Percentiles rank a stretch among this genome's conserved stretches.
Conservation (phyloP, 2,113 vertebrate genomes). For the Cyphomyrus plagiostoma region DNA sequence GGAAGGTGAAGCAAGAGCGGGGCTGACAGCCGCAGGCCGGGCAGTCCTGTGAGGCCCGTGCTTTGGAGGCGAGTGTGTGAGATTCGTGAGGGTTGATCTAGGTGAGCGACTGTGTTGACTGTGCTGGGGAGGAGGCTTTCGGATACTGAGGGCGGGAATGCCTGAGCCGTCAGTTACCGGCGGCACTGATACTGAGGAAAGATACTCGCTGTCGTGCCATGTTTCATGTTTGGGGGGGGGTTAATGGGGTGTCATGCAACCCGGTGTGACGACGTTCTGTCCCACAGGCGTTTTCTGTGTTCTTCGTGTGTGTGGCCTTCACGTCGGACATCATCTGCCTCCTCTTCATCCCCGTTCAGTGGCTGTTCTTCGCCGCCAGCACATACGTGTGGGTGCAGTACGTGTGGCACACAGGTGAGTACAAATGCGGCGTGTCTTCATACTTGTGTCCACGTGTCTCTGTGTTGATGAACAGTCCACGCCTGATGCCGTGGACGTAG, state of each 20-base stretch:
- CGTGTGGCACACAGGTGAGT: conserved; percentile 94
- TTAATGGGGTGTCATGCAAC: neutral
- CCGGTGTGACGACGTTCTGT: neutral
- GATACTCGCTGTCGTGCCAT: neutral
- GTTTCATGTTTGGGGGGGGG: neutral
- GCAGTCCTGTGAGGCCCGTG: neutral
- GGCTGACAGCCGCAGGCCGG: neutral
- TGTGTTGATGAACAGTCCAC: neutral
- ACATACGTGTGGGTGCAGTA: conserved; percentile 98
- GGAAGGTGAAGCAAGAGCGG: neutral
- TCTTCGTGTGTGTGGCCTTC: conserved; percentile 97
- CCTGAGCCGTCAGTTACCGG: neutral
- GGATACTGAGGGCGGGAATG: neutral
- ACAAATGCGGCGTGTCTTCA: too few relatives aligned
- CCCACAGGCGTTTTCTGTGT: conserved; percentile 91
- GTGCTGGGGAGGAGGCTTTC: neutral
- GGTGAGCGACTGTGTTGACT: neutral
- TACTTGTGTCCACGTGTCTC: neutral
- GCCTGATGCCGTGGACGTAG: neutral
- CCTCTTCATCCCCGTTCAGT: conserved; percentile 94
- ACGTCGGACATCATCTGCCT: conserved; percentile 98
- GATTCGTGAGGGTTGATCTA: neutral
- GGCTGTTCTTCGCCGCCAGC: conserved; percentile 96
- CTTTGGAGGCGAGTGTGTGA: neutral
- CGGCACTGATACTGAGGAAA: neutral